Evolutionary conservation across 2,888 invertebrate species (phyloP), one percentile per base, ranked within the genome.

Genomic region (Spatulosminthurus flaviceps): DNA sequence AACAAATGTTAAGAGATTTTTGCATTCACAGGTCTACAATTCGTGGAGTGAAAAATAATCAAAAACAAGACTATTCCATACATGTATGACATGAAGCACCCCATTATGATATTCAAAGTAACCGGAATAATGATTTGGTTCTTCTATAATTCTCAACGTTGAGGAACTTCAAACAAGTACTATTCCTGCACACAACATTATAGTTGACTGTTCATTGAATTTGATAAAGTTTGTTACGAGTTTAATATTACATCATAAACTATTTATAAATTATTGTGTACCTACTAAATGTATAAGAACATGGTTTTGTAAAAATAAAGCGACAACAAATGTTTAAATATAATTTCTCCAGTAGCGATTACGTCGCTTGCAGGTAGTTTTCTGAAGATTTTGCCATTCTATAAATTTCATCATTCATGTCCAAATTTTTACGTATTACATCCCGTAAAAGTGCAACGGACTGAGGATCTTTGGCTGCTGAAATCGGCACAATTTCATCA

Each of bases 401-500:
- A 19, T 24, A 0, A 4, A 77, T 1, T 11, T 82, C 79, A 34
- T 80, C 91, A 86, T 90, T 88, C 5, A 91, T 89, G 87, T 95
- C 94, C 60, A 95, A 87, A 43, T 92, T 89, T 74, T 88, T 88
- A 75, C 95, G 89, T 73, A 95, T 87, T 28, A 89, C 88, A 1
- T 89, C 82, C 87, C 93, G 94, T 0, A 95, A 89, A 34, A 89
- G 86, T 0, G 88, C 86, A 43, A 93, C 89, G 85, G 92, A 90
- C 0, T 89, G 87, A 0, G 86, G 86, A 75, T 89, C 87, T 80
- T 90, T 89, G 82, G 91, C 89, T 0, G 93, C 93, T 2, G 95
- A 94, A 84, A 95, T 92, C 0, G 93, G 91, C 79, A 96, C 87
- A 77, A 97, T 90, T 84, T 93, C 91, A 83, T 93, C 91, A 88